phyloP scores from a whole-genome alignment of 2,113 vertebrate species.

The Polypterus senegalus region DNA sequence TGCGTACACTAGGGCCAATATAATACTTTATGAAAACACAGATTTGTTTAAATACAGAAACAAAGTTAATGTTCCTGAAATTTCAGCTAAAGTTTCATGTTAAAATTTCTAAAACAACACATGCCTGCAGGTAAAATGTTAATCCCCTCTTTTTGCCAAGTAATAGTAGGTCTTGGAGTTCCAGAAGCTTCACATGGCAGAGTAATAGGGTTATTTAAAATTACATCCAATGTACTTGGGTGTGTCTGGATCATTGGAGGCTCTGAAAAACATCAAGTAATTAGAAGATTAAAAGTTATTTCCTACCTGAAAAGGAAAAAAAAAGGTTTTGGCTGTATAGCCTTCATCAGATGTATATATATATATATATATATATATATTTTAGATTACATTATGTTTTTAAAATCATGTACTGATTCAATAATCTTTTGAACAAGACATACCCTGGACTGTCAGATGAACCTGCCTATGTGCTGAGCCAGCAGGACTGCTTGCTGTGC shows the following conservation, averaged over 20 bases:
- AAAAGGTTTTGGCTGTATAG: no score
- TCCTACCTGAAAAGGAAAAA: no score
- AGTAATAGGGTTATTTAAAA: conserved; percentile 66
- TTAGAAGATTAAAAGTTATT: no score
- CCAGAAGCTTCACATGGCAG: conserved; percentile 75
- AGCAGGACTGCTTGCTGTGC: conserved; percentile 66
- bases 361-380: no score
- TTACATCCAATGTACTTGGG: conserved; percentile 62
- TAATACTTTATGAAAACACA: no score
- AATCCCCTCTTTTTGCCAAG: conserved; percentile 94
- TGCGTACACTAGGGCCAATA: no score
- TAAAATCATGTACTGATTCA: not conserved
- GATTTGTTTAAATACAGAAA: no score
- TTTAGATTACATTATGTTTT: no score
- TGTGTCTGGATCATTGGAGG: conserved; percentile 69
- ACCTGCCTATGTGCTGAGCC: conserved; percentile 69
- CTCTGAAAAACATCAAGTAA: conserved; percentile 41
- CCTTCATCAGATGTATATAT: no score
- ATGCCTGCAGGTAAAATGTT: conserved; percentile 66
- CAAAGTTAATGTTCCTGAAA: no score
- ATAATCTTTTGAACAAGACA: conserved; percentile 1
- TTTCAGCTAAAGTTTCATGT: not conserved
- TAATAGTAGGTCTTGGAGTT: conserved; percentile 69
- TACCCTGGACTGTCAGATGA: conserved; percentile 78
- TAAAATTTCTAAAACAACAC: not conserved